phyloP scores from a whole-genome alignment of 2,797 vertebrate genomes.

The Centroberyx gerrardi region DNA sequence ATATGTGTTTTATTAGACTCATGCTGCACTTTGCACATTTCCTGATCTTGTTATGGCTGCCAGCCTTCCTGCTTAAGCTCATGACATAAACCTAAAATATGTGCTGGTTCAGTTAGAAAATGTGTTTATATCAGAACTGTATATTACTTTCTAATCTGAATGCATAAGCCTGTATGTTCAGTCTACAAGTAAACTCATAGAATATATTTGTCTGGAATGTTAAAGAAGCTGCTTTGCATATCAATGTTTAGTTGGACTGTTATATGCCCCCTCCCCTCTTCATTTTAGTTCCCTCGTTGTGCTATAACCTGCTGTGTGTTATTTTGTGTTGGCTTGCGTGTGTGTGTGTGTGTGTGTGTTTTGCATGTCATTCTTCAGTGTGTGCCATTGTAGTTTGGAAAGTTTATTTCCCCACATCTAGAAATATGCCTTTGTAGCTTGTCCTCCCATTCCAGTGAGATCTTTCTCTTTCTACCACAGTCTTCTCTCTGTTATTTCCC shows the following conservation, averaged over 20 bases:
- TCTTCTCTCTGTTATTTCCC: constrained; percentile 44
- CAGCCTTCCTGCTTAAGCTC: background rate
- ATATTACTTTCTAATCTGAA: constrained; percentile 15
- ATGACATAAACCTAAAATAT: background rate
- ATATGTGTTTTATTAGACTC: background rate
- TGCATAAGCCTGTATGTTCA: constrained; percentile 15
- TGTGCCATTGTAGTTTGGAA: constrained; percentile 20
- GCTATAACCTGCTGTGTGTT: constrained; percentile 15
- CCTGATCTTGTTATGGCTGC: no score
- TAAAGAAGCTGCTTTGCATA: background rate
- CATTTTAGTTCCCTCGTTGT: constrained; percentile 24
- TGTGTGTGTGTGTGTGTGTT: constrained; percentile 33
- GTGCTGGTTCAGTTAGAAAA: background rate
- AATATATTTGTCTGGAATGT: background rate
- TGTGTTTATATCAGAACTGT: constrained; percentile 11
- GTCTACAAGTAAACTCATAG: background rate
- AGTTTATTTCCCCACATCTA: constrained; percentile 2
- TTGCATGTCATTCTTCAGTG: constrained; percentile 41
- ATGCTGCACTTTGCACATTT: no score
- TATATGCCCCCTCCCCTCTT: constrained; percentile 25
- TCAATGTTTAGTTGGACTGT: constrained; percentile 40
- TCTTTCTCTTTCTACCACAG: constrained; percentile 63
- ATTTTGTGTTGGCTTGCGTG: constrained; percentile 26
- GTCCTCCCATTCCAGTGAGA: constrained; percentile 64
- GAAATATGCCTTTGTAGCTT: constrained; percentile 43